Evolutionary conservation across 1,140 invertebrate genomes (phyloP), one percentile per base, ranked within the genome.

Genomic region (Plodia interpunctella): DNA sequence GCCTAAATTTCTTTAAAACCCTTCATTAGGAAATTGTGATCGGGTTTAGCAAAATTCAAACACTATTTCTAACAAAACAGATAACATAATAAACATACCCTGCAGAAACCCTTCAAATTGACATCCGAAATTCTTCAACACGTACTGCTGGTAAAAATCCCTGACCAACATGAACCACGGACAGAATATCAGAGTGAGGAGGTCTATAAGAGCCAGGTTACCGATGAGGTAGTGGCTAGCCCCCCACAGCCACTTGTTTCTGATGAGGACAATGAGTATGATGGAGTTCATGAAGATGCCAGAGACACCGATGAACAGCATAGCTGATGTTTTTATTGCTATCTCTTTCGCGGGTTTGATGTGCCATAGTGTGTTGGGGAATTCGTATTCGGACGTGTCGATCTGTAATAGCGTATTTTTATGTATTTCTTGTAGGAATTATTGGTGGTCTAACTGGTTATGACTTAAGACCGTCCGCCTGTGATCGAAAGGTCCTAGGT

Each of bases 211-310:
- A 0, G 95, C 95, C 91, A 97, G 93, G 68, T 96, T 97, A 21
- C 94, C 92, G 9, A 97, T 94, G 19, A 97, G 91, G 25, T 95
- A 87, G 85, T 97, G 96, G 2, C 95, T 95, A 0, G 95, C 92
- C n/a, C 94, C 94, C 59, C 93, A 91, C 57, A 96, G 90, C 63
- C 93, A 91, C 65, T 92, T 91, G 70, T 94, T 93, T n/a, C 89
- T 91, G 0, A 92, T 61, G 15, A 97, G 91, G 0, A 95, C 91
- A 50, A 93, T 88, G 2, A 97, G 89, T 10, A 97, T 92, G 0
- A 94, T 83, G 6, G 92, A 78, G 77, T 97, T 97, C 0, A 94
- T 93, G 35, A 94, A 88, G 11, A 96, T 87, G 0, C 95, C 95
- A 20, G 93, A 78, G 0, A 94, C 50, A 19, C 94, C 92, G 0